These are phyloP conservation scores for Drosophila lutescens DNA, from an alignment of 2,888 invertebrate genomes.

Conservation along the genomic window DNA sequence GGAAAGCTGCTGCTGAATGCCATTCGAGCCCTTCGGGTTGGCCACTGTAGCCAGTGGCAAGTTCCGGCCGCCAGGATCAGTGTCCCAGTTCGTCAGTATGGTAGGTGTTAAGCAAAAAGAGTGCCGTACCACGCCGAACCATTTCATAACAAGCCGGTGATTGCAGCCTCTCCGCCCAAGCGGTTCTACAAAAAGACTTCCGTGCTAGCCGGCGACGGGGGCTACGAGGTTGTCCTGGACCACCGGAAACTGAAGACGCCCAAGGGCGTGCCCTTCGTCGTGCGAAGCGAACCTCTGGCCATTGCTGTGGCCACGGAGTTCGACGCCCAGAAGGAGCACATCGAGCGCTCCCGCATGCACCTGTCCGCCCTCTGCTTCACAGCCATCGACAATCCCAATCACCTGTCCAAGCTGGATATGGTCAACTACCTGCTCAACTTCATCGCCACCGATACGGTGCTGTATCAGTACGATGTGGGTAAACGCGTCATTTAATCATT, in stretches of 20 bases:
- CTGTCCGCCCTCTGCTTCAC: conserved; percentile 96
- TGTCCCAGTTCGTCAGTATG: conserved; percentile 54
- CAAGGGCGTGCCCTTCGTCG: conserved; percentile 89
- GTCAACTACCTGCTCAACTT: conserved; percentile 91
- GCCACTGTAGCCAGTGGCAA: conserved; percentile 27
- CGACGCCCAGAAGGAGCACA: conserved; percentile 92
- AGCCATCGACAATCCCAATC: conserved; percentile 95
- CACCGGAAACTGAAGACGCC: conserved; percentile 96
- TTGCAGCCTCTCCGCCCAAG: conserved; percentile 85
- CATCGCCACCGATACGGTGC: conserved; percentile 92
- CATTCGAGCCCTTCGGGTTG: conserved; percentile 43
- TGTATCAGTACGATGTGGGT: conserved; percentile 90
- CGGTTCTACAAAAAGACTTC: conserved; percentile 91
- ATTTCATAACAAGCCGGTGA: conserved; percentile 57
- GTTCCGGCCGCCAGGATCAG: not conserved
- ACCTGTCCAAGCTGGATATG: conserved; percentile 90
- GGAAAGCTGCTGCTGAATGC: conserved; percentile 38
- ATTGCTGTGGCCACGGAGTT: conserved; percentile 97
- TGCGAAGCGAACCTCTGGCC: conserved; percentile 94
- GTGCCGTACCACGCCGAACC: not conserved
- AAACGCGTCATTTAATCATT: not conserved
- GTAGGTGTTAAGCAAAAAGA: conserved; percentile 22
- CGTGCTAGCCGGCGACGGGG: conserved; percentile 88
- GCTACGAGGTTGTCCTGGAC: conserved; percentile 95
- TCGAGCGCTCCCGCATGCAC: conserved; percentile 94